phyloP scores from a whole-genome alignment of 1,140 invertebrate genomes.

The Rhagoletis pomonella region DNA sequence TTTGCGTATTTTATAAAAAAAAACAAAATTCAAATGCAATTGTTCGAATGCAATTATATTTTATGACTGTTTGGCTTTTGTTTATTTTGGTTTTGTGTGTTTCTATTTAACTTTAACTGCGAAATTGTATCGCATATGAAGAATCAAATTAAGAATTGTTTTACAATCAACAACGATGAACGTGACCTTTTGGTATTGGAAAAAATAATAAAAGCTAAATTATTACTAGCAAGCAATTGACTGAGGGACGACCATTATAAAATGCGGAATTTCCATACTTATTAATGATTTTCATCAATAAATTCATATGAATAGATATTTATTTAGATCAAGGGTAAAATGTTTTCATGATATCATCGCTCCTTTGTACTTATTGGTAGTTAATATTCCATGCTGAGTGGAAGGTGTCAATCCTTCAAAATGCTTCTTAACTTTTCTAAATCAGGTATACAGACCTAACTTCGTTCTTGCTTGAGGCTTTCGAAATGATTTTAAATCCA shows the following conservation, averaged over 20 bases:
- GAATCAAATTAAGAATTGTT: background rate
- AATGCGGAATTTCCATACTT: background rate
- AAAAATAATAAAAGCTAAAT: background rate
- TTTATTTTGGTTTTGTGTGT: background rate
- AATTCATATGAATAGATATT: no score
- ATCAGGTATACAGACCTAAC: no score
- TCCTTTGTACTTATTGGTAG: no score
- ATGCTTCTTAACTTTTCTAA: no score
- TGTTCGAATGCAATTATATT: slow-evolving; percentile 10
- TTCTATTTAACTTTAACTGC: background rate
- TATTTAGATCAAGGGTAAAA: no score
- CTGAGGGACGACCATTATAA: background rate
- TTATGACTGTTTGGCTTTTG: background rate
- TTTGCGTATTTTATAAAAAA: slow-evolving; percentile 3
- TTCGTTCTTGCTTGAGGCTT: no score
- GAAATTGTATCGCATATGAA: background rate
- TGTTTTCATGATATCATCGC: no score
- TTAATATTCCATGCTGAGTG: no score
- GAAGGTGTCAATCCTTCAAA: no score
- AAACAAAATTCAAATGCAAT: background rate
- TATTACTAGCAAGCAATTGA: background rate
- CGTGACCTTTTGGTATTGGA: slow-evolving; percentile 32
- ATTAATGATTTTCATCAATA: background rate
- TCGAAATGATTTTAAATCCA: no score
- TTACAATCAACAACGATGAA: background rate